Evolutionary conservation across 1,140 invertebrate species (phyloP).

Genomic region (Proctacanthus coquilletti): DNA sequence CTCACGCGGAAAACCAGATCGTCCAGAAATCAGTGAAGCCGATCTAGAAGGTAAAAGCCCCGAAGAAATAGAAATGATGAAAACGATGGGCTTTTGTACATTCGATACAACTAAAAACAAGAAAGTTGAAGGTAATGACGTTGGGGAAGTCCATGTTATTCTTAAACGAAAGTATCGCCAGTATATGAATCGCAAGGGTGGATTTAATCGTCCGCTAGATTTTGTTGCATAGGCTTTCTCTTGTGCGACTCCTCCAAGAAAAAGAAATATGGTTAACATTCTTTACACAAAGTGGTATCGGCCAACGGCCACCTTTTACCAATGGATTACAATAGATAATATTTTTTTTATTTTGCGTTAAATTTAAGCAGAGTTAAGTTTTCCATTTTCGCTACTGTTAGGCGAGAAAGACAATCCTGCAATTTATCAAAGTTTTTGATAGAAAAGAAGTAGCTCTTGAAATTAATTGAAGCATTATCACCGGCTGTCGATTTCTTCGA

Average conservation of each 20-base stretch:
- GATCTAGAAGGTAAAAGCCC: conserved; percentile 51
- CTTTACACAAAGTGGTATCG: neutral
- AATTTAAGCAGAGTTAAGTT: no score
- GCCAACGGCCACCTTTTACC: neutral
- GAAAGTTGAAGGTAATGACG: conserved; percentile 86
- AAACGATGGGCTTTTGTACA: conserved; percentile 88
- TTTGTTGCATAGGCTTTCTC: conserved; percentile 61
- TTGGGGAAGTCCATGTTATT: conserved; percentile 84
- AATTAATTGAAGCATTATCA: no score
- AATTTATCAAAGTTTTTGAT: no score
- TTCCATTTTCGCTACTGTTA: no score
- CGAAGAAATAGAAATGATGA: conserved; percentile 93
- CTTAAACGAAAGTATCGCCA: conserved; percentile 94
- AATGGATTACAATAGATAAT: neutral
- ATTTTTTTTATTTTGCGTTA: neutral
- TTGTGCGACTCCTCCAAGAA: neutral
- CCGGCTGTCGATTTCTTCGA: no score
- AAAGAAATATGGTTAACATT: neutral
- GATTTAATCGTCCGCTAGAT: conserved; percentile 95
- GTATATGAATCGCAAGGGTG: conserved; percentile 99
- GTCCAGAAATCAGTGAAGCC: conserved; percentile 27
- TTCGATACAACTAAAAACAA: conserved; percentile 94
- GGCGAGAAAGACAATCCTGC: no score
- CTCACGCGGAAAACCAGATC: no score
- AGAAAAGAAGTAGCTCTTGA: no score